Evolutionary conservation across 2,797 vertebrate genomes (phyloP).

Genomic region (Petrocephalus sullivani): DNA sequence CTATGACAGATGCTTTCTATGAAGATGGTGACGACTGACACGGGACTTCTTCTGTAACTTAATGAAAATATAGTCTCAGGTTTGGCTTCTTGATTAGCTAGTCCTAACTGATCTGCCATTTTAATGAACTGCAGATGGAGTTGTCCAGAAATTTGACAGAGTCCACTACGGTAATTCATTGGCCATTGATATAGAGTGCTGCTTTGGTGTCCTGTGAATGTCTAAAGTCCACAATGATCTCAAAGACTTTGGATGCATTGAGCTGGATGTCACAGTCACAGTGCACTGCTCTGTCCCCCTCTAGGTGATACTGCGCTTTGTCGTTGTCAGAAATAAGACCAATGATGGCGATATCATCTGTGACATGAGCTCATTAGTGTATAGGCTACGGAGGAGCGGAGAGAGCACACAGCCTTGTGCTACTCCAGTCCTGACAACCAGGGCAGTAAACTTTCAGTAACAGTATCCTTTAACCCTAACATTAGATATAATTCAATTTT

Average conservation of each 20-base stretch:
- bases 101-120: neutral
- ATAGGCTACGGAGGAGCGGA: neutral
- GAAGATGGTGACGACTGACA: neutral
- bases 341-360: too few relatives aligned
- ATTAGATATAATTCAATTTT: neutral
- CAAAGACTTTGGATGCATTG: neutral
- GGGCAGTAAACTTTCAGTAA: too few relatives aligned
- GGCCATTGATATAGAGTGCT: neutral
- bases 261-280: neutral
- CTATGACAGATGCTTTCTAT: neutral
- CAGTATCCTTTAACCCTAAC: neutral
- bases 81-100: too few relatives aligned
- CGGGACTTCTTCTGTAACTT: neutral
- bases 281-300: neutral
- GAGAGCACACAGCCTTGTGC: neutral
- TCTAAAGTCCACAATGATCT: neutral
- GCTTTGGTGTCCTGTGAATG: neutral
- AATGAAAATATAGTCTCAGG: neutral
- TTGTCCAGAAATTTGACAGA: neutral
- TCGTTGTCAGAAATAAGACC: too few relatives aligned
- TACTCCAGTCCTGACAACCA: neutral
- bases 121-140: neutral
- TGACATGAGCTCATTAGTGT: too few relatives aligned
- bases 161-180: neutral
- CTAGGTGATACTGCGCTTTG: too few relatives aligned